A percentile compares a stretch with the other conserved stretches of the same genome.
Evolutionary conservation across 1,140 invertebrate genomes (phyloP).

Genomic region (Drosophila rufa): DNA sequence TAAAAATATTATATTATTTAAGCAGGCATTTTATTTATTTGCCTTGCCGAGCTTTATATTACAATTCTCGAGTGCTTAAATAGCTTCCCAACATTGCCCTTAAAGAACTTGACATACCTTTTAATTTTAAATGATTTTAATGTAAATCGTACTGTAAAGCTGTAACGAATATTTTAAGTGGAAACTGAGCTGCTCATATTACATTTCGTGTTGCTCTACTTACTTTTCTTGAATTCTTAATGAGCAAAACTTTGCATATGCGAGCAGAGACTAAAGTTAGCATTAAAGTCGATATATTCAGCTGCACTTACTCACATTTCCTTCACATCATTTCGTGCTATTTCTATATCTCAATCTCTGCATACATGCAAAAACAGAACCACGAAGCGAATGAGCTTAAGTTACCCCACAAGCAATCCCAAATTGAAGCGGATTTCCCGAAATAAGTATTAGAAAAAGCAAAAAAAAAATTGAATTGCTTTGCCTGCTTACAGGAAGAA

Average conservation of each 20-base stretch:
- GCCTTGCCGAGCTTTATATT: not conserved
- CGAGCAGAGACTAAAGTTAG: not conserved
- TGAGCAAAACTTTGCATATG: slow-evolving; percentile 7
- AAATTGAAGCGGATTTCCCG: slow-evolving; percentile 14
- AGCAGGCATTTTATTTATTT: not conserved
- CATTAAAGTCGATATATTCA: not conserved
- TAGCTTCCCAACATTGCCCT: not conserved
- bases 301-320: slow-evolving; percentile 8
- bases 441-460: slow-evolving; percentile 1
- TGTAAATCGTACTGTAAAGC: not conserved
- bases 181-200: slow-evolving; percentile 4
- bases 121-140: not conserved
- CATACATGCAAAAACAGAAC: not conserved
- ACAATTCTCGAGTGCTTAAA: too few species aligned
- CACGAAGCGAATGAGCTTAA: slow-evolving; percentile 11
- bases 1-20: not conserved
- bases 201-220: slow-evolving; percentile 8
- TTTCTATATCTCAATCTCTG: not conserved
- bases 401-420: slow-evolving; percentile 2
- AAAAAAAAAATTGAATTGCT: not conserved
- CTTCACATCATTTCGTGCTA: not conserved
- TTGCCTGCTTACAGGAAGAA: not conserved
- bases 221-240: slow-evolving; percentile 17
- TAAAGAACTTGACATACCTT: not conserved
- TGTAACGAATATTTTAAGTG: slow-evolving; percentile 2